These are phyloP conservation scores for Stictonetta naevosa DNA, from an alignment of 2,113 vertebrate species.

Conservation along the genomic window DNA sequence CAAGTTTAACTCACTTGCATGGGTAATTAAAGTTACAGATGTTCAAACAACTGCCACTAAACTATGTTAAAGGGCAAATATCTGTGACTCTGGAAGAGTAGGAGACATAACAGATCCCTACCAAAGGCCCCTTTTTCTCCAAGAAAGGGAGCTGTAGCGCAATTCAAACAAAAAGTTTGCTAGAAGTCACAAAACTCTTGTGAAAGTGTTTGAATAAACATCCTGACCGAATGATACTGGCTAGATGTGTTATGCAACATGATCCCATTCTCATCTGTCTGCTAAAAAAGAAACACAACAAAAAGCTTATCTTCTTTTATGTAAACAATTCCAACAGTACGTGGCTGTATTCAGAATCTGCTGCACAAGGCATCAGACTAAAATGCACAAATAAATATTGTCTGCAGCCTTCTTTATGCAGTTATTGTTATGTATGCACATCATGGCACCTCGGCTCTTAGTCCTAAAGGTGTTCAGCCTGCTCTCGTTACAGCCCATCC, in stretches of 20 bases:
- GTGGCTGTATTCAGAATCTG: rapidly evolving
- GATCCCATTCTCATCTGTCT: background rate
- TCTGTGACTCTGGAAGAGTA: background rate
- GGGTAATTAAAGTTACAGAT: background rate
- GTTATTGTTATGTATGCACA: too few species aligned
- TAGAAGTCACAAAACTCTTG: background rate
- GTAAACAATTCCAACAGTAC: background rate
- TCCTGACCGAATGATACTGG: background rate
- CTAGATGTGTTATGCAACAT: background rate
- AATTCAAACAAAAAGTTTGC: background rate
- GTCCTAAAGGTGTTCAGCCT: too few species aligned
- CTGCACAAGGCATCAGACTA: background rate
- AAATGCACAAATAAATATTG: background rate
- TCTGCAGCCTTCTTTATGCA: background rate
- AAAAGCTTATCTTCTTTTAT: background rate
- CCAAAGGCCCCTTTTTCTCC: background rate
- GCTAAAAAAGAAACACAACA: background rate
- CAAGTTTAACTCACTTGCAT: background rate
- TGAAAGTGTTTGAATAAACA: background rate
- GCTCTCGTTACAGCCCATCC: background rate
- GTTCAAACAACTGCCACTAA: background rate
- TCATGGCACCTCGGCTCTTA: background rate
- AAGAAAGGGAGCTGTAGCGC: too few species aligned
- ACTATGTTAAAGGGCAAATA: background rate
- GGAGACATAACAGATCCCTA: background rate